Conservation (phyloP, 1,140 invertebrate genomes). For the Drosophila azteca region DNA sequence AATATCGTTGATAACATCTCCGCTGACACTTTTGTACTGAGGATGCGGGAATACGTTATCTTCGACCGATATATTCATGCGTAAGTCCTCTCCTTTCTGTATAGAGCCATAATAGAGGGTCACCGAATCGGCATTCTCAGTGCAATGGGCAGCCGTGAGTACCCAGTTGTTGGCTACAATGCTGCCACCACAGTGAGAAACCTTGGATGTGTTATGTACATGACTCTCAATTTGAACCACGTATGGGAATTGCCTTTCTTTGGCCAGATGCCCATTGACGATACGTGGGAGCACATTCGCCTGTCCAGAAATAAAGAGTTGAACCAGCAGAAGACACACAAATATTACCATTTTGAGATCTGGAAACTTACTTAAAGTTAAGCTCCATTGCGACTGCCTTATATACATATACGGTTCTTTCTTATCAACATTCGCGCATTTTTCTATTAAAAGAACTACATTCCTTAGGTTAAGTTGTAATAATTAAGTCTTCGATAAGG, state of each 20-base stretch:
- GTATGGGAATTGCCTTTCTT: constrained; percentile 1
- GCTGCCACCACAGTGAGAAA: constrained; percentile 85
- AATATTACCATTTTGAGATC: background rate
- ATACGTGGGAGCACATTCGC: background rate
- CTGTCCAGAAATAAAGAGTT: background rate
- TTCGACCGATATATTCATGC: no score
- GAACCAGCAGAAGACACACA: background rate
- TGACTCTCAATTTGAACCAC: background rate
- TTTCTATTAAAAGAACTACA: no score
- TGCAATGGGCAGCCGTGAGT: constrained; percentile 86
- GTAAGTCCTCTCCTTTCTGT: no score
- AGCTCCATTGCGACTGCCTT: no score
- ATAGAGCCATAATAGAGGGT: constrained; percentile 25
- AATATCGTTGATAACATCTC: constrained; percentile 46
- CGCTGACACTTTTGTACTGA: background rate
- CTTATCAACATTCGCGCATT: no score
- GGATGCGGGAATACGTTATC: no score
- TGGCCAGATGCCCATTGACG: background rate
- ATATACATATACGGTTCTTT: no score
- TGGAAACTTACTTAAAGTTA: no score
- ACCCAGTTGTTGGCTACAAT: constrained; percentile 85
- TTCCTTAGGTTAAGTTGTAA: no score
- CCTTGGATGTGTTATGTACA: no score
- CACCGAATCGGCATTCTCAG: constrained; percentile 26
- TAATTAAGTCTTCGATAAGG: no score